A percentile compares a stretch with the other conserved stretches of the same genome.
These are phyloP conservation scores for Aphelinus atriplicis DNA, from an alignment of 1,140 invertebrate genomes.

Conservation along the genomic window DNA sequence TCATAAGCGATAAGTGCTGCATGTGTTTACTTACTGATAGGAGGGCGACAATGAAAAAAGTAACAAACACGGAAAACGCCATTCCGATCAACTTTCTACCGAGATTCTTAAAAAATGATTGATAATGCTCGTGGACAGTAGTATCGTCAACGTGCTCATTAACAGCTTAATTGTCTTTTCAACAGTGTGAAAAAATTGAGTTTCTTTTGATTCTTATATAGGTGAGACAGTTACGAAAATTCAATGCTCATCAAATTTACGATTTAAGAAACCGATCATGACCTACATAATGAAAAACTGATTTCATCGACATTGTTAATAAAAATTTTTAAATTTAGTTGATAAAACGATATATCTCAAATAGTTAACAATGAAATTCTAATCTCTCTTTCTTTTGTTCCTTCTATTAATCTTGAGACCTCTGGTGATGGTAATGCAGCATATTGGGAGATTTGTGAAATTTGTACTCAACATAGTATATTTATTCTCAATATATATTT, in stretches of 20 bases:
- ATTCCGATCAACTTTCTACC: not conserved
- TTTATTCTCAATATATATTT: no score
- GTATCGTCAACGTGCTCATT: not conserved
- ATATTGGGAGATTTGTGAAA: no score
- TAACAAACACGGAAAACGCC: conserved; percentile 18
- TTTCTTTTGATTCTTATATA: conserved; percentile 29
- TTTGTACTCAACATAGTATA: no score
- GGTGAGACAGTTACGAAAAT: conserved; percentile 12
- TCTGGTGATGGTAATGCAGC: no score
- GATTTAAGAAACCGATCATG: not conserved
- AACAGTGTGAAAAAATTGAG: conserved; percentile 12
- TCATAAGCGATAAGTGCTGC: not conserved
- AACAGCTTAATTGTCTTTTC: conserved; percentile 5
- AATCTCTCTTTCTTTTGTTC: no score
- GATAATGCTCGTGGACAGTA: no score
- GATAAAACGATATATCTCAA: no score
- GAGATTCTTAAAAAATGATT: no score
- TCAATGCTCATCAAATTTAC: conserved; percentile 28
- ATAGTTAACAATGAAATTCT: no score
- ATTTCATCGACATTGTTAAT: no score
- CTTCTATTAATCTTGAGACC: no score
- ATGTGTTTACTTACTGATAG: conserved; percentile 39
- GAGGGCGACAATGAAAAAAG: conserved; percentile 15
- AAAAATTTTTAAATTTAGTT: no score
- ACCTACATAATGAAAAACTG: not conserved